Base-by-base conservation (phyloP, 2,888 invertebrate genomes). In the Chrysolina haemoptera region DNA sequence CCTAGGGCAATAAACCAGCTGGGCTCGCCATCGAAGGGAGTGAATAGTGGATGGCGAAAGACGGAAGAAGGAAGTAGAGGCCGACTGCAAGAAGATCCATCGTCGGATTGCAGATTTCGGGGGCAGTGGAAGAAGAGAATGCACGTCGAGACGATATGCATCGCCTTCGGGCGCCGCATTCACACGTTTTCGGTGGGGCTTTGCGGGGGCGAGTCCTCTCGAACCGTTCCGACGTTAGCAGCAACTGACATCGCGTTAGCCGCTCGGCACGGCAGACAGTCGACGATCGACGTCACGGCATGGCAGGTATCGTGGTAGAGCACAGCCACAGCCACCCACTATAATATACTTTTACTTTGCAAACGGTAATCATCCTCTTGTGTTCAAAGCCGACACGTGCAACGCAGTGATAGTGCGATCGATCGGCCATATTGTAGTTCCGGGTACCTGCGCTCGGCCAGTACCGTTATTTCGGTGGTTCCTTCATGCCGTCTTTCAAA, bases 151-250 rank as follows among this genome's bases (percentile, higher is more conserved):
- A 80, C 80, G 80, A 78, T 76, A 71, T 76, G 78, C 77, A 76
- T 75, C 80, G 78, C 79, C 79, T 74, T 78, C 76, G 79, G 79
- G 79, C 79, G 81, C 79, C 82, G 81, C 81, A 79, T 81, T 79
- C 76, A 76, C 78, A 78, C 78, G 72, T 78, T 76, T 74, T 72
- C 64, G 73, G 78, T 67, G 76, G 75, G 76, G 76, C 71, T 65
- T 66, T 41, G 75, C 77, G 77, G 77, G 77, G 76, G 76, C 77
- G 76, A 71, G 65, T 50, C 64, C 70, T 70, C 75, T 70, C 73
- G 72, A 75, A 68, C 68, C 62, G 70, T 70, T 68, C 75, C 73
- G 76, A 75, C 78, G 73, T 75, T 75, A 74, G 68, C 76, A 76
- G 71, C 75, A 63, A 78, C 78, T 69, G 78, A 76, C 78, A 76